Evolutionary conservation across 1,140 invertebrate genomes (phyloP), one percentile per base, ranked within the genome.

Genomic region (Eufriesea mexicana): DNA sequence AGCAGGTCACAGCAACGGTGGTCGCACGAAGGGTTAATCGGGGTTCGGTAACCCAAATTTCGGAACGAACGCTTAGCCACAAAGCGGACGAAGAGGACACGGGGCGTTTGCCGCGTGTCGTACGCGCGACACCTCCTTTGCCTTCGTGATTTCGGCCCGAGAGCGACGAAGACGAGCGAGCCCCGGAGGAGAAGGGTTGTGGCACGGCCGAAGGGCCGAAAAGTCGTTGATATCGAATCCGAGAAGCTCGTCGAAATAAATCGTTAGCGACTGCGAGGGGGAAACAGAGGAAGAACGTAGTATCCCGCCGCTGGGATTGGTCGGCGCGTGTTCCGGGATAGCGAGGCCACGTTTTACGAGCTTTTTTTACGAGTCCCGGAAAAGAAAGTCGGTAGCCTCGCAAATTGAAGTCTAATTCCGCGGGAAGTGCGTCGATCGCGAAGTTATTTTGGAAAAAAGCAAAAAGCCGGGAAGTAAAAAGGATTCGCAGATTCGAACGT

Each of bases 221-320:
- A 89, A 89, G 89, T 89, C 88, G 89, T 89, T 87, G 88, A 89
- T 89, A 89, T 89, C 85, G 83, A 89, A 85, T 89, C 77, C 61
- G 70, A 76, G 79, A 89, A 51, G 88, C 73, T 79, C 77, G 85
- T 79, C 25, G 89, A 84, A 89, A 89, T 89, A 89, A 89, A 89
- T 89, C 89, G 88, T 89, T 85, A 89, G 83, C 81, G 49, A 74
- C 57, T 62, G 55, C 61, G 61, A 71, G 57, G 76, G 74, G 72
- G 51, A 61, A 76, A 73, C 35, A 18, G 61, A 47, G 83, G 54
- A 80, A 62, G 47, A 74, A 57, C 57, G 72, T 70, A 42, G 79
- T 75, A 64, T 71, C 79, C 57, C 49, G 66, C 64, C 49, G n/a
- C 77, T 47, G 62, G 67, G 73, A 83, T 85, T 83, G 84, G 77